Evolutionary conservation across 2,888 invertebrate species (phyloP), one percentile per base, ranked within the genome.

Genomic region (Caenorhabditis japonica): DNA sequence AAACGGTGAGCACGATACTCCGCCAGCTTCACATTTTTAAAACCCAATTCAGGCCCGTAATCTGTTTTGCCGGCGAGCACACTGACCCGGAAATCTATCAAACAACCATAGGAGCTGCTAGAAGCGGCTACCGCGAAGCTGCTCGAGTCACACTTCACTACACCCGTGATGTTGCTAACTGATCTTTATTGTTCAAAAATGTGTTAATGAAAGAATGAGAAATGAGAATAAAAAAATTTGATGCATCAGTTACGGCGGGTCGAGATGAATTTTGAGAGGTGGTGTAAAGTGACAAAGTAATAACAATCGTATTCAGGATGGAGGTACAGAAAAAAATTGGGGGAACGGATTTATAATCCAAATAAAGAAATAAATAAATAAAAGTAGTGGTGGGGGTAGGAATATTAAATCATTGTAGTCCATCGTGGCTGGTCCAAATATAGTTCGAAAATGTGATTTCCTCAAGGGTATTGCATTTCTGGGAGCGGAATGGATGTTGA

Each of bases 1-100:
- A 33, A 61, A 8, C 51, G 30, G 68, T 52, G 38, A 25, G 43
- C 19, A 5, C 13, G 2, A 12, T 52, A 3, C 7, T 8, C 0
- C n/a, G n/a, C 12, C 49, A 25, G n/a, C 21, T 25, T 4, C 15
- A 19, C n/a, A 10, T 10, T 43, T 39, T 21, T 10, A 30, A 7
- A 7, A 5, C 5, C 12, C 38, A 13, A 60, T 73, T 27, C 41
- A 73, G 73, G 2, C 74, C 64, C 4, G 7, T 59, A 2, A 21
- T 71, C 7, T 79, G 74, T n/a, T 79, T 79, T 27, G 79, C 79
- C 27, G 79, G 79, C 1, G 79, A 79, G 39, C 76, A 76, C 55
- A 79, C 79, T 12, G 69, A 74, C 39, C 39, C 44, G 4, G 39
- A 47, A 17, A 68, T 79, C 68, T 79, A 76, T 46, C 79, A 79